Base-by-base conservation (phyloP, 2,888 invertebrate genomes). In the Drosophila meridiana region DNA sequence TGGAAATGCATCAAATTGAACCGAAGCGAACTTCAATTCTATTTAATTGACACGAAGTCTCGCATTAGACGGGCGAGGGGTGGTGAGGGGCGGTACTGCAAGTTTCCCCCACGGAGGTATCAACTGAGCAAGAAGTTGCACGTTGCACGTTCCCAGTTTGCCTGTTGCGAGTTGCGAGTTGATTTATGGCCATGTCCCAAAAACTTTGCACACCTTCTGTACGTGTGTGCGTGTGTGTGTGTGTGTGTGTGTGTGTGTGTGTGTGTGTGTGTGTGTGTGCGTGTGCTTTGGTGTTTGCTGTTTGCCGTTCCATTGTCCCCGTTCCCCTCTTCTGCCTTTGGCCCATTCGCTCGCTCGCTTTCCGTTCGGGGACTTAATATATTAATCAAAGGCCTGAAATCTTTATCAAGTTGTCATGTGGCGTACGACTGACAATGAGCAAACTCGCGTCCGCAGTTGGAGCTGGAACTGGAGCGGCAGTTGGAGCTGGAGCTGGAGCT, bases 381-480 rank as follows among this genome's bases (percentile, higher is more conserved):
- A 87, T 87, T 87, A 86, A 86, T 85, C 86, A 87, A 85, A 85
- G 85, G 76, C 87, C 80, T 87, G 82, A 87, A 86, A 86, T 86
- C 86, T 86, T 87, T 86, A 86, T 86, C 87, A 86, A 86, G 86
- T 86, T 86, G 86, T 86, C 86, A 86, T 71, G 78, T 52, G 55
- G 70, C 76, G 62, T 75, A 62, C 75, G 72, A 73, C 73, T 72
- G 80, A 71, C 82, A 70, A 71, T 80, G 73, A 73, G 62, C 20
- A 20, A 1, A 36, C 34, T 13, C 7, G 52, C 20, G 32, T 64
- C 71, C 67, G 70, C 55, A 55, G 42, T 20, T 42, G 42, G 32
- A 55, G 26, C 14, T 36, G 36, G 20, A 36, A 3, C 38, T 14
- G 28, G 28, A 55, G 38, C 38, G 38, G 26, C 58, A 71, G 53